Percentiles rank a stretch among this genome's conserved stretches.
Conservation (phyloP, 2,888 invertebrate genomes). For the Orchestes rusci region DNA sequence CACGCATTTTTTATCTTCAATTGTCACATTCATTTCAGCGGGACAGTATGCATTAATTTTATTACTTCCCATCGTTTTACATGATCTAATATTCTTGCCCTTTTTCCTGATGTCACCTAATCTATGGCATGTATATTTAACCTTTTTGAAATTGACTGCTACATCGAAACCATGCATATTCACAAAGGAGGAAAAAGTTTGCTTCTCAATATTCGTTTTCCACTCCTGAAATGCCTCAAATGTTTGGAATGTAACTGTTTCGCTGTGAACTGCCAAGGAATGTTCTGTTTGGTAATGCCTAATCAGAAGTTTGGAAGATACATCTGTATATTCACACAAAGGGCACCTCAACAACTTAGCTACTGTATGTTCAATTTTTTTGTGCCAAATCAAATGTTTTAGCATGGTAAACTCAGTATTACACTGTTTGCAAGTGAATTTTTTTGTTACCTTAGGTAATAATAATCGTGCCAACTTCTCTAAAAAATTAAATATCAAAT, state of each 20-base stretch:
- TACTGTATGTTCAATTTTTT: conserved; percentile 2
- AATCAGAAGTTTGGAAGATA: conserved; percentile 9
- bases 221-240: conserved; percentile 12
- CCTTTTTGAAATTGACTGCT: conserved; percentile 5
- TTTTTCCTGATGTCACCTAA: conserved; percentile 8
- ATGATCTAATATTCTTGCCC: conserved; percentile 1
- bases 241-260: conserved; percentile 6
- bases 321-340: conserved; percentile 4
- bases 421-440: conserved; percentile 6
- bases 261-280: conserved; percentile 8
- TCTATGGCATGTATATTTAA: conserved; percentile 11
- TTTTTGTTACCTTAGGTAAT: conserved; percentile 1
- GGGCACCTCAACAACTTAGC: conserved; percentile 5
- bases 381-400: conserved; percentile 10
- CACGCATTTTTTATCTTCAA: conserved; percentile 2
- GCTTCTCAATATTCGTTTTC: conserved; percentile 2
- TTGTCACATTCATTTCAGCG: conserved; percentile 2
- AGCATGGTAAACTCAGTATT: conserved; percentile 8
- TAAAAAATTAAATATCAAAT: conserved; percentile 5
- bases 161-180: conserved; percentile 9
- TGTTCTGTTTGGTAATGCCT: conserved; percentile 8
- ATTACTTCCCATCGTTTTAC: conserved; percentile 11
- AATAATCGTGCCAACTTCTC: conserved; percentile 5
- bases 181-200: conserved; percentile 11
- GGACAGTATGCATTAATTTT: conserved; percentile 15